Percentiles rank a stretch among this genome's conserved stretches.
Conservation (phyloP, 1,140 invertebrate species). For the Trachelipus rathkii region DNA sequence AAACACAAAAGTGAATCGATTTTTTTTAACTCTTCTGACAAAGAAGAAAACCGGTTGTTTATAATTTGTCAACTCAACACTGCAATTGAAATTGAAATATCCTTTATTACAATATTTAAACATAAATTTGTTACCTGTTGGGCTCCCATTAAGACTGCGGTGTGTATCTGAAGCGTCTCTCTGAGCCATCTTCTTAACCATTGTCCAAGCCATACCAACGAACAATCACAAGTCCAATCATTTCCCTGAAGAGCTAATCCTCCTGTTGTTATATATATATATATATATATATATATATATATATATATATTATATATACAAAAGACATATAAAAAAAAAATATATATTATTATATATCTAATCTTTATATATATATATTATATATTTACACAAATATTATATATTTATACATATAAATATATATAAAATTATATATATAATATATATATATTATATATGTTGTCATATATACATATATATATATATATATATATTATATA, state of each 20-base stretch:
- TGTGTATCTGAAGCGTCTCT: slow-evolving; percentile 69
- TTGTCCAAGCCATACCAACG: slow-evolving; percentile 78
- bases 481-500: slow-evolving; percentile 15
- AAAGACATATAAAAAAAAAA: too few relatives aligned
- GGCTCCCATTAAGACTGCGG: slow-evolving; percentile 57
- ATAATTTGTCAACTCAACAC: too few relatives aligned
- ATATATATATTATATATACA: too few relatives aligned
- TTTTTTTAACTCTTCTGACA: too few relatives aligned
- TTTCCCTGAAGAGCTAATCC: slow-evolving; percentile 76
- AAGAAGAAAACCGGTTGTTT: too few relatives aligned
- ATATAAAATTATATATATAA: neutral
- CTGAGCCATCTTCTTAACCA: slow-evolving; percentile 80
- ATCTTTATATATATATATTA: too few relatives aligned
- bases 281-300: slow-evolving; percentile 12
- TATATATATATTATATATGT: slow-evolving; percentile 9
- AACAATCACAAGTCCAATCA: slow-evolving; percentile 78
- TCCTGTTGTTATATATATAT: slow-evolving; percentile 51
- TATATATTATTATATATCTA: too few relatives aligned
- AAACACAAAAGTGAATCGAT: too few relatives aligned
- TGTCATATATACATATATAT: neutral
- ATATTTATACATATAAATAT: neutral
- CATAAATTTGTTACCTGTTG: slow-evolving; percentile 46
- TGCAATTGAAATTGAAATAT: too few relatives aligned
- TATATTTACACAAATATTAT: neutral
- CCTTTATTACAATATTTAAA: too few relatives aligned